A percentile compares a stretch with the other conserved stretches of the same genome.
phyloP scores from a whole-genome alignment of 2,113 vertebrate species.

The Loxodonta africana region DNA sequence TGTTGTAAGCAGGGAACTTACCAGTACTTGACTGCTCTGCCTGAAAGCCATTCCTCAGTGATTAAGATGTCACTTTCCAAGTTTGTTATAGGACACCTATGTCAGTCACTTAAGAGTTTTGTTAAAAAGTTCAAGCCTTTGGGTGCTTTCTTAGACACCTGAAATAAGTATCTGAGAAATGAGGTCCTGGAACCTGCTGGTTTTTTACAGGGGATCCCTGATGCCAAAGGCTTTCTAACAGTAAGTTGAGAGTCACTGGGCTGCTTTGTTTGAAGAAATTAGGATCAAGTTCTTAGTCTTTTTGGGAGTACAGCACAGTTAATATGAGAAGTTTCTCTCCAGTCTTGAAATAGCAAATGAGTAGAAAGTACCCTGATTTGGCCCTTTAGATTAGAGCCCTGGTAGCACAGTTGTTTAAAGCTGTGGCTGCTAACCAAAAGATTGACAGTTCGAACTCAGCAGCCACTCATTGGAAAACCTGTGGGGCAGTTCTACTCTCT shows the following conservation, averaged over 20 bases:
- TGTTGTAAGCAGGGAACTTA: neutral
- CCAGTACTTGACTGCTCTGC: neutral
- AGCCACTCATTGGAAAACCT: no score
- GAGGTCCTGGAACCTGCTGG: neutral
- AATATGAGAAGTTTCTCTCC: neutral
- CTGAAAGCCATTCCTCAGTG: constrained; percentile 23
- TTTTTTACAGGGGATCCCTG: neutral
- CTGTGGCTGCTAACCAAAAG: no score
- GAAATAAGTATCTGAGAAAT: neutral
- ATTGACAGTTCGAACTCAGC: no score
- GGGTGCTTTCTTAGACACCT: neutral
- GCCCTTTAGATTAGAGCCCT: neutral
- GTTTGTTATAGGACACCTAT: neutral
- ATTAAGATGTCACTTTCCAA: neutral
- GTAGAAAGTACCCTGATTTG: neutral
- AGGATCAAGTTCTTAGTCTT: neutral
- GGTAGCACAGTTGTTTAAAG: no score
- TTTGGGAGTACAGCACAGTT: constrained; percentile 5
- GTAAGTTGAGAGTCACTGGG: neutral
- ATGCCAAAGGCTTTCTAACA: neutral
- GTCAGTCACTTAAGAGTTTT: neutral
- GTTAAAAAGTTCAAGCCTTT: neutral
- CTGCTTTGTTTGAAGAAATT: constrained; percentile 35
- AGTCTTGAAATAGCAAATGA: constrained; percentile 38
- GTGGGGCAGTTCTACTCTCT: no score